Base-by-base conservation (phyloP, 2,113 vertebrate species). In the Montifringilla adamsi region DNA sequence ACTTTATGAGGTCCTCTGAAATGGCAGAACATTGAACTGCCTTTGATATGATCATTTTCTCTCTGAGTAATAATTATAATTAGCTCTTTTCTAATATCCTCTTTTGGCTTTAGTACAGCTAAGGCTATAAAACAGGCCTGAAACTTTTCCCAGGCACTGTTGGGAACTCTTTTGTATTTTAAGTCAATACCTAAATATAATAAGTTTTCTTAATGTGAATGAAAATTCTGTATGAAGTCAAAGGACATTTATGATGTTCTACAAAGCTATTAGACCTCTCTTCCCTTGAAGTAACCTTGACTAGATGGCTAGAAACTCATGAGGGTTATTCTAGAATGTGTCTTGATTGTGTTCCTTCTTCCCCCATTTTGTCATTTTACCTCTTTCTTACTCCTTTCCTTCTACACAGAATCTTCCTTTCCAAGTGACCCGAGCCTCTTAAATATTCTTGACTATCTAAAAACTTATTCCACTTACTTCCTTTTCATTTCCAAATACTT, bases 51-150 rank as follows among this genome's bases (percentile, higher is more conserved):
- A 93, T 89, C 59, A 80, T 90, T 87, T 77, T 93, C 31, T 94
- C 74, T 93, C 77, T 79, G 30, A 94, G 78, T 80, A 94, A 93
- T 96, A 93, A 95, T 95, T 89, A 92, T 94, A 96, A 96, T 96
- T 95, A 97, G 50, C 37, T 90, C 64, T 94, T 87, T 95, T 95
- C 81, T 95, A 93, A 96, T 92, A 92, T 89, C 78, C 64, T 95
- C 39, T 87, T 93, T 88, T 96, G 90, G 92, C 94, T 96, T 95
- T 81, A 69, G 64, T 78, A 83, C 88, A 96, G 55, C 67, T 81
- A 82, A 83, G 37, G n/a, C 93, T 82, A 90, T 96, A 90, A 95
- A 95, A 93, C 68, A 92, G 84, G 84, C 59, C 88, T 95, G 84
- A 96, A 94, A 64, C 67, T 84, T 93, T 80, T 95, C 67, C 89